Evolutionary conservation across 1,140 invertebrate genomes (phyloP).

Genomic region (Pseudomyrmex gracilis): DNA sequence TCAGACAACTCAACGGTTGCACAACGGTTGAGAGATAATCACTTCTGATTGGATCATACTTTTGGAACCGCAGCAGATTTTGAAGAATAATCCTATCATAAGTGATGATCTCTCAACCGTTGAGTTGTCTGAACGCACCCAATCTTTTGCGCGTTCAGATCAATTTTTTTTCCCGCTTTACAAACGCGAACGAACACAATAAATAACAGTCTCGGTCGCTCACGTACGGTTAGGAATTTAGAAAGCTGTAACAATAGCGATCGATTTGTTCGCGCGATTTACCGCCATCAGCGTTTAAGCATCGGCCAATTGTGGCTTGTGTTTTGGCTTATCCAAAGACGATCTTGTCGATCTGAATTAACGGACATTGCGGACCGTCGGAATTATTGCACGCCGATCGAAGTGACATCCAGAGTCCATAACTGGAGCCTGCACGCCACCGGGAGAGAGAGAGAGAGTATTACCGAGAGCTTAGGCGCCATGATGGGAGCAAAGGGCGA

Average conservation of each 20-base stretch:
- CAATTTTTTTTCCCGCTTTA: background rate
- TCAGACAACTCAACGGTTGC: too few relatives aligned
- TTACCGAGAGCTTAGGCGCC: constrained; percentile 70
- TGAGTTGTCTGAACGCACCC: too few relatives aligned
- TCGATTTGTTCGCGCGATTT: background rate
- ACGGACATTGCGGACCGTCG: constrained; percentile 37
- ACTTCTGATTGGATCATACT: too few relatives aligned
- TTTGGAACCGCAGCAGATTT: too few relatives aligned
- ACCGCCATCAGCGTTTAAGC: background rate
- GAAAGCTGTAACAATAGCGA: too few relatives aligned
- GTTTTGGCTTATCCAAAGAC: constrained; percentile 3
- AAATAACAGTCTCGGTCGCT: too few relatives aligned
- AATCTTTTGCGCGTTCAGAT: too few relatives aligned
- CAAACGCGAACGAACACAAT: background rate
- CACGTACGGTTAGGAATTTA: too few relatives aligned
- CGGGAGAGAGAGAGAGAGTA: constrained; percentile 66
- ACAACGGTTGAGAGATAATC: too few relatives aligned
- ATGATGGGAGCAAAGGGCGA: constrained; percentile 54
- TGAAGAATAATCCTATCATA: too few relatives aligned
- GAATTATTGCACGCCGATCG: constrained; percentile 57
- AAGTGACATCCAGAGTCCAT: constrained; percentile 54
- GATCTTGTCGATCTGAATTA: constrained; percentile 57
- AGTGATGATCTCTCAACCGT: too few relatives aligned
- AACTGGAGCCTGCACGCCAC: constrained; percentile 57
- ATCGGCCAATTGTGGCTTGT: background rate